These are phyloP conservation scores for Paragorgia papillata DNA, from an alignment of 92 coral and sea anemone species.

Conservation along the genomic window DNA sequence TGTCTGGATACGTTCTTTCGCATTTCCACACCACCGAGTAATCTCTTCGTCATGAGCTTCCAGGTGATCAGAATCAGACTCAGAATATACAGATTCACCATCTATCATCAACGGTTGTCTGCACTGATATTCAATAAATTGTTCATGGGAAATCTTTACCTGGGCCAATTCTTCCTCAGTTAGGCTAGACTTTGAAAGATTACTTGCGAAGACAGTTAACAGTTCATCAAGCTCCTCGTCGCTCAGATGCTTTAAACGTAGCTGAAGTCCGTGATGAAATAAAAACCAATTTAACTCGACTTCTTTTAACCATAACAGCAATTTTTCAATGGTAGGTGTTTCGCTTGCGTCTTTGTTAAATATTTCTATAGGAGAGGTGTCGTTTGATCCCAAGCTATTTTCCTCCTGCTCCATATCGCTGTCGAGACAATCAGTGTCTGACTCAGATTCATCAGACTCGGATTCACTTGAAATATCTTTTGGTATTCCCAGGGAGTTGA, in stretches of 20 bases:
- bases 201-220: constrained; percentile 41
- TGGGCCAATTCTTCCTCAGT: constrained; percentile 37
- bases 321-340: constrained; percentile 19
- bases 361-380: neutral
- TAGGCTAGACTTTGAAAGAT: constrained; percentile 46
- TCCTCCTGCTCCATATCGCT: neutral
- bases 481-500: no score
- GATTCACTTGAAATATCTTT: no score
- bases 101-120: constrained; percentile 42
- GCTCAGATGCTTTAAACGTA: constrained; percentile 32
- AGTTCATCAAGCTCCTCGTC: constrained; percentile 53
- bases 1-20: no score
- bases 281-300: constrained; percentile 52
- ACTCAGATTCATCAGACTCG: no score
- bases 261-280: constrained; percentile 40
- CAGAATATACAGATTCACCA: constrained; percentile 56
- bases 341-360: constrained; percentile 13
- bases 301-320: constrained; percentile 55
- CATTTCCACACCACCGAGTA: neutral
- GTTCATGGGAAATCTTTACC: constrained; percentile 50
- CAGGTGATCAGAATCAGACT: constrained; percentile 23
- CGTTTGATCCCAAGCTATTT: neutral
- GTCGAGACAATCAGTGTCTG: constrained; percentile 3
- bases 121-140: constrained; percentile 43
- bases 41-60: constrained; percentile 14